Conservation (phyloP, 2,888 invertebrate genomes). For the Plagodis dolabraria region DNA sequence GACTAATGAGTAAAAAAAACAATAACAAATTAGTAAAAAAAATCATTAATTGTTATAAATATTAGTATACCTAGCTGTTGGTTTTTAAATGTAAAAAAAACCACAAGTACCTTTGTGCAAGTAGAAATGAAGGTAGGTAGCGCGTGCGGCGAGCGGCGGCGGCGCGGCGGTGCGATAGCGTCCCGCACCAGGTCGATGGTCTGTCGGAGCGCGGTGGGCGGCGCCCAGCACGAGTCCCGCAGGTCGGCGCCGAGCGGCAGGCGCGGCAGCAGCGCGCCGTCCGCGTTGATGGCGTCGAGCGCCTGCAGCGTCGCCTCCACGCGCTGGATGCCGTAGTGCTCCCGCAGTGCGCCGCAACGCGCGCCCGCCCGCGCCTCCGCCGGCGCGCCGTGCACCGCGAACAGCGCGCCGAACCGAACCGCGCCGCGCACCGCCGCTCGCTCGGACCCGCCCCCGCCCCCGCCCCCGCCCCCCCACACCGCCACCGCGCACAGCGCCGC, state of each 20-base stretch:
- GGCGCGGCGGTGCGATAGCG: slow-evolving; percentile 71
- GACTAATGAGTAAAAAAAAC: too few relatives aligned
- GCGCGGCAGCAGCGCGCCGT: slow-evolving; percentile 82
- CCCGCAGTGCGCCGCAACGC: slow-evolving; percentile 80
- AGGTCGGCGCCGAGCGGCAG: slow-evolving; percentile 87
- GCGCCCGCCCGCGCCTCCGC: slow-evolving; percentile 48
- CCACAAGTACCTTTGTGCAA: too few relatives aligned
- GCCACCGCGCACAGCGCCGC: slow-evolving; percentile 50
- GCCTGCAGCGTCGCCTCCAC: slow-evolving; percentile 86
- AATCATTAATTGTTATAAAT: too few relatives aligned
- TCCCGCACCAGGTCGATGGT: slow-evolving; percentile 90
- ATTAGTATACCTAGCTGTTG: too few relatives aligned
- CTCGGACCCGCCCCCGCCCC: slow-evolving; percentile 47
- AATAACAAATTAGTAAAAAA: too few relatives aligned
- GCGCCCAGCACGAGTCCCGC: slow-evolving; percentile 93
- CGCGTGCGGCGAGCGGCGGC: slow-evolving; percentile 14
- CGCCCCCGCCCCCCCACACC: slow-evolving; percentile 48
- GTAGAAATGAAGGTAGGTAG: neutral
- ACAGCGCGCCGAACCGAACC: slow-evolving; percentile 84
- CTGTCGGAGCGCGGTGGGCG: slow-evolving; percentile 91
- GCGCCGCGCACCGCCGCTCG: slow-evolving; percentile 67
- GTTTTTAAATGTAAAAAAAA: too few relatives aligned
- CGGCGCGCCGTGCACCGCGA: slow-evolving; percentile 84
- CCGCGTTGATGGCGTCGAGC: slow-evolving; percentile 87
- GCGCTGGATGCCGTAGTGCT: slow-evolving; percentile 91